These are phyloP conservation scores for Corapipo altera DNA, from an alignment of 2,113 vertebrate genomes.

Conservation along the genomic window DNA sequence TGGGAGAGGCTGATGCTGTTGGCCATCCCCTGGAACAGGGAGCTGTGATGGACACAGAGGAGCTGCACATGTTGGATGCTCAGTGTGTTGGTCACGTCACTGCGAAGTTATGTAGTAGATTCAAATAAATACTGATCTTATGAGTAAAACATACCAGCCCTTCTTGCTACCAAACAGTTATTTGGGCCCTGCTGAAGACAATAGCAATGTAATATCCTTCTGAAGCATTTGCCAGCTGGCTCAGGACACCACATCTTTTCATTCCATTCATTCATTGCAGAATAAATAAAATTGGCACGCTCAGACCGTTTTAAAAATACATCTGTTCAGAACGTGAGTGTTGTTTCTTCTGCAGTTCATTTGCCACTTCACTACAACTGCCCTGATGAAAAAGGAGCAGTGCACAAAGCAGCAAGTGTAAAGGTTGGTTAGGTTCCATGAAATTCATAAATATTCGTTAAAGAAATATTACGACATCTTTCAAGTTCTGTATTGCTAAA, in stretches of 20 bases:
- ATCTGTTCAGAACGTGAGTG: background rate
- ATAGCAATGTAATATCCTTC: slow-evolving; percentile 42
- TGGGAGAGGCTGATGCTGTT: background rate
- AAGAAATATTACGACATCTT: background rate
- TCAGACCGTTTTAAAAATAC: slow-evolving; percentile 13
- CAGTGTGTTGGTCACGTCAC: background rate
- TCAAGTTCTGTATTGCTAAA: background rate
- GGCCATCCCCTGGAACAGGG: background rate
- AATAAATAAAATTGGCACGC: slow-evolving; percentile 15
- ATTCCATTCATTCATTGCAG: slow-evolving; percentile 28
- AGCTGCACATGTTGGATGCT: background rate
- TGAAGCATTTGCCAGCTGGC: slow-evolving; percentile 48
- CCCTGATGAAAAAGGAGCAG: background rate
- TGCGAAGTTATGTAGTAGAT: background rate
- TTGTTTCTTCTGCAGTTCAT: background rate
- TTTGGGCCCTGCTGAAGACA: background rate
- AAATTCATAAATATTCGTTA: background rate
- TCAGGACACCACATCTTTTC: background rate
- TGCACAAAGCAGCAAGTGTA: background rate
- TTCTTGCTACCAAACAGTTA: background rate
- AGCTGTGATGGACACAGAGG: accelerated
- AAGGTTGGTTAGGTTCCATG: background rate
- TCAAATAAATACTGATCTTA: background rate
- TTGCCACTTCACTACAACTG: background rate
- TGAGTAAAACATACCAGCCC: background rate